Evolutionary conservation across 2,113 vertebrate genomes (phyloP), one percentile per base, ranked within the genome.

Genomic region (Seriola dumerili): DNA sequence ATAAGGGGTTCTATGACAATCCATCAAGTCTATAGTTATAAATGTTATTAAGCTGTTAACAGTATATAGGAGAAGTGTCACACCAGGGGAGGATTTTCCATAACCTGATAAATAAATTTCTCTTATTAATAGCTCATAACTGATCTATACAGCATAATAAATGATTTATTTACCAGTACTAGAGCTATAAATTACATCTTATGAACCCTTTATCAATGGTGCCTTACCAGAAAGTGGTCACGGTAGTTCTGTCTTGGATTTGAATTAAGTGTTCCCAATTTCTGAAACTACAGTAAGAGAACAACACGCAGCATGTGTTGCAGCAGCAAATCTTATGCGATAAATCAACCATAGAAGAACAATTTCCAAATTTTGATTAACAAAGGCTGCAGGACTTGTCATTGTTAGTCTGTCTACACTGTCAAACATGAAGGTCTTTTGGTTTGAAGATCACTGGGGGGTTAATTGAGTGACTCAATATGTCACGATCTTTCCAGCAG

Each of bases 361-460:
- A 29, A 12, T 59, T 71, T 81, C 44, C 57, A 80, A 48, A 38
- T 83, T 70, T 58, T 59, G 40, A 73, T 73, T 10, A 61, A 69
- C 52, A 44, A 86, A 80, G 25, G 50, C 59, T 72, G 61, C 71
- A 59, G 64, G 12, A 23, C 59, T 72, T 73, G 77, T 84, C 38
- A 57, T 29, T 58, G n/a, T 75, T 42, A 44, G 55, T 72, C 3
- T 57, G 58, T 57, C 50, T 58, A 4, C 34, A 29, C 29, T 62
- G 44, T 81, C 38, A 76, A 71, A 67, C 19, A 8, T 38, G n/a
- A 62, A 14, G 25, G 8, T 23, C 46, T 23, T 85, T 78, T 71
- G n/a, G 48, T 81, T 66, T 85, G 50, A 86, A 80, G 42, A 58
- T 76, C 52, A 71, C 21, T 12, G 72, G 50, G 57, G 58, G 63